Base-by-base conservation (phyloP, 2,888 invertebrate species). In the Allacma fusca region DNA sequence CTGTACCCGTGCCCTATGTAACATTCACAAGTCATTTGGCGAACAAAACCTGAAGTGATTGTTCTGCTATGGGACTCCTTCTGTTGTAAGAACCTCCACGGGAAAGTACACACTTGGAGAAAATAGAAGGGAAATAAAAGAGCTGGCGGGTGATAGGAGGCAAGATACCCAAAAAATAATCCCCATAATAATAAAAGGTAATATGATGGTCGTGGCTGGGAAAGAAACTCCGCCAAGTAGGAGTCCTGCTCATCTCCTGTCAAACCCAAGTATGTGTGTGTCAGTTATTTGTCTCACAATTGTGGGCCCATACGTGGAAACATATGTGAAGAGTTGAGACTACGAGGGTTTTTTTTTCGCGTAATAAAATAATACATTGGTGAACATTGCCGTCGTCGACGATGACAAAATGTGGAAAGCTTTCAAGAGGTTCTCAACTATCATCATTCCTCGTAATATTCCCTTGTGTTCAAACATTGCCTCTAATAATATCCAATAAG, bases 401-500 rank as follows among this genome's bases (percentile, higher is more conserved):
- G 67, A 79, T 79, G 79, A 79, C 79, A 79, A 79, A 79, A 77
- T 72, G 76, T 70, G 68, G 73, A 79, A 79, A 79, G 79, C 79
- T 79, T 79, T 79, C 79, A 79, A 74, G 62, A 74, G 70, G 43
- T 64, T 72, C 67, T 44, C 44, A 62, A 59, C 62, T 43, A 65
- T 62, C 62, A 70, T 77, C 77, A 64, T 72, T 72, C 59, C 59
- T 72, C 59, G 57, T 72, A 59, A 72, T 72, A 72, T 72, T 71
- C 72, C 44, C 74, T 40, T 74, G 43, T 59, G 59, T 50, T 50
- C 69, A n/a, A 69, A 29, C n/a, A 67, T 29, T 40, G 21, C n/a
- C 29, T 29, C 21, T 68, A 50, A 50, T 50, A 50, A 50, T 50
- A 50, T 50, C 5, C 16, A 5, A 50, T 50, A 50, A 50, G 50